Evolutionary conservation across 2,888 invertebrate genomes (phyloP), one percentile per base, ranked within the genome.

Genomic region (Sialis lutaria): DNA sequence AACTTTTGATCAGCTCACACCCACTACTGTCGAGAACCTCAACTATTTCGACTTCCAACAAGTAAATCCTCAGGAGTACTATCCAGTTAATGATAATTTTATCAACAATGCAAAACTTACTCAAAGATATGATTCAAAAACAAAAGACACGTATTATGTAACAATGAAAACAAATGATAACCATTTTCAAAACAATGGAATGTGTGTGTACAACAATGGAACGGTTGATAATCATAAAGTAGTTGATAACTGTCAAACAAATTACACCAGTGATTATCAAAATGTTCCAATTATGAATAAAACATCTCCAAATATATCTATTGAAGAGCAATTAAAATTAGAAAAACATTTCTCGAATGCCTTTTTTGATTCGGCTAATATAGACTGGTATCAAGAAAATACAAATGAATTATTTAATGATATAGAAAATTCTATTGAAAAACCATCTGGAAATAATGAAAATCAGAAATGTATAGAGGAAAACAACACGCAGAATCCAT

Each of bases 401-500:
- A 22, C 22, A 22, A 22, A 22, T 4, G 22, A 22, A 22, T 22
- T 22, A 22, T 22, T 22, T 22, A 40, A 32, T 22, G 33, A 35
- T 35, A 10, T 22, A 8, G 35, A 45, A 12, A 34, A 31, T 32
- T 8, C 34, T 9, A 40, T 40, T 8, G 45, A 45, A 32, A 22
- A 45, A 10, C 45, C 45, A 7, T 9, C 40, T 9, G 44, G 37
- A 6, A 33, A 33, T 6, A 22, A n/a, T 34, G 32, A 2, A 6
- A 35, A 44, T 31, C 33, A 12, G 9, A 44, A 34, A 44, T n/a
- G 9, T 12, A 33, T 34, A 7, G 44, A 44, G 7, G 32, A 44
- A 31, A 10, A 9, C 13, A 12, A 8, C 6, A 5, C 34, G 9
- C 6, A 7, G 2, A 33, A 40, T 30, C 55, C 59, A 37, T 58